A percentile compares a stretch with the other conserved stretches of the same genome.
These are phyloP conservation scores for Dynastes tityus DNA, from an alignment of 2,888 invertebrate genomes.

Conservation along the genomic window DNA sequence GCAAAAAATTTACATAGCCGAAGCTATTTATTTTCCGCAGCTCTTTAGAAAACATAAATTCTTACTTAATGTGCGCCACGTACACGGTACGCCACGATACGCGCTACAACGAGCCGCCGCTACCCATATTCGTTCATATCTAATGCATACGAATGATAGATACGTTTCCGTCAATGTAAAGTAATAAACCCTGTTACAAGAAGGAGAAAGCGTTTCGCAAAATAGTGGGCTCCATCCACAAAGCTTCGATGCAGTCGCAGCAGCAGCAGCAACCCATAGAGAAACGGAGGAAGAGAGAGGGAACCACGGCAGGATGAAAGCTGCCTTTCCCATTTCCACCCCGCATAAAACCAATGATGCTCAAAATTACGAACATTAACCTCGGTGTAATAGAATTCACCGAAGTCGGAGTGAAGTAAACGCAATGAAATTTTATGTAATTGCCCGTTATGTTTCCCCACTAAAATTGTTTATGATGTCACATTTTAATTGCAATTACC, in stretches of 20 bases:
- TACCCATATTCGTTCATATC: slow-evolving; percentile 30
- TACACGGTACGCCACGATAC: slow-evolving; percentile 3
- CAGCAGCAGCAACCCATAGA: neutral
- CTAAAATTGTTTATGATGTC: slow-evolving; percentile 52
- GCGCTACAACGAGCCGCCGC: slow-evolving; percentile 8
- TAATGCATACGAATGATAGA: slow-evolving; percentile 41
- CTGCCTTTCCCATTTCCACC: slow-evolving; percentile 50
- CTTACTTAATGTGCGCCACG: slow-evolving; percentile 25
- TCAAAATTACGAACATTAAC: slow-evolving; percentile 59
- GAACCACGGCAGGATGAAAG: neutral
- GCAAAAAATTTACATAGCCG: neutral
- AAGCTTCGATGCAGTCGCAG: neutral
- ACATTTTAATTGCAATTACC: slow-evolving; percentile 50
- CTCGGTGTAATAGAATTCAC: slow-evolving; percentile 58
- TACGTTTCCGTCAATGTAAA: slow-evolving; percentile 36
- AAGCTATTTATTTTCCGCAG: slow-evolving; percentile 11
- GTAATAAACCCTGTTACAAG: slow-evolving; percentile 41
- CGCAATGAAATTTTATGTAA: slow-evolving; percentile 58
- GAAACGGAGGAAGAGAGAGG: neutral
- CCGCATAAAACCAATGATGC: slow-evolving; percentile 59
- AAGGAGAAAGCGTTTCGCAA: slow-evolving; percentile 11
- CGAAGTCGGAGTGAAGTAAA: slow-evolving; percentile 54
- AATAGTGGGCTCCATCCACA: slow-evolving; percentile 24
- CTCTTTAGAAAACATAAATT: slow-evolving; percentile 32
- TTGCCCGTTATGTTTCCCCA: slow-evolving; percentile 51